Percentiles rank a stretch among this genome's conserved stretches.
Evolutionary conservation across 1,140 invertebrate species (phyloP).

Genomic region (Venustaconcha ellipsiformis): DNA sequence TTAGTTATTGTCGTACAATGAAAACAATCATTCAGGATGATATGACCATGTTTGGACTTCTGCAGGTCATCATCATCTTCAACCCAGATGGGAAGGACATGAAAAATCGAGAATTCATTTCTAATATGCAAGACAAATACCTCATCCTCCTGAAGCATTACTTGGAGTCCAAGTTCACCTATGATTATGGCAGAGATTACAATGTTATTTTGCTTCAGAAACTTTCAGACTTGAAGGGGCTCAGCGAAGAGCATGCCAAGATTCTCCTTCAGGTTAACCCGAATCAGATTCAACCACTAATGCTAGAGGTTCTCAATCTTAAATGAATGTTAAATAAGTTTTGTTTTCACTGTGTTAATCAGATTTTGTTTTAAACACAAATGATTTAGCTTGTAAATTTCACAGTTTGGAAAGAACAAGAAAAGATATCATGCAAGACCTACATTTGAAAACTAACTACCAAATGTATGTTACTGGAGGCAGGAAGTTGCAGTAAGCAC

Average conservation of each 20-base stretch:
- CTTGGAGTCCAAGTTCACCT: slow-evolving; percentile 83
- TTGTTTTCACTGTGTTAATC: too few species aligned
- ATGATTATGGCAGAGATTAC: slow-evolving; percentile 45
- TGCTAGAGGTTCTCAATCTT: slow-evolving; percentile 94
- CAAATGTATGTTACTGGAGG: too few species aligned
- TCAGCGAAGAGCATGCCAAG: slow-evolving; percentile 88
- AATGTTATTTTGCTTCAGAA: slow-evolving; percentile 82
- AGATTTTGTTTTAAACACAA: too few species aligned
- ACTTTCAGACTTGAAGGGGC: slow-evolving; percentile 85
- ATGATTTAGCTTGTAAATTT: too few species aligned
- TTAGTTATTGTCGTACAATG: slow-evolving; percentile 57
- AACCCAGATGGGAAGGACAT: slow-evolving; percentile 84
- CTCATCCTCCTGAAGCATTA: slow-evolving; percentile 90
- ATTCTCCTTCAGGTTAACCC: slow-evolving; percentile 93
- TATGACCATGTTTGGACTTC: slow-evolving; percentile 81
- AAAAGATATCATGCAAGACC: too few species aligned
- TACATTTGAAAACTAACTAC: too few species aligned
- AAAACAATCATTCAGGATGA: slow-evolving; percentile 61
- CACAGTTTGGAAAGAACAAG: too few species aligned
- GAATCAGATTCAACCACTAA: slow-evolving; percentile 86
- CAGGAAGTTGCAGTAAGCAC: too few species aligned
- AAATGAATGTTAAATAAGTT: slow-evolving; percentile 68
- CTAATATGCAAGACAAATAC: slow-evolving; percentile 84
- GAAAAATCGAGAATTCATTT: slow-evolving; percentile 80
- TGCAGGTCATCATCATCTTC: slow-evolving; percentile 90